Evolutionary conservation across 2,113 vertebrate genomes (phyloP), one percentile per base, ranked within the genome.

Genomic region (Pterocles orientalis): DNA sequence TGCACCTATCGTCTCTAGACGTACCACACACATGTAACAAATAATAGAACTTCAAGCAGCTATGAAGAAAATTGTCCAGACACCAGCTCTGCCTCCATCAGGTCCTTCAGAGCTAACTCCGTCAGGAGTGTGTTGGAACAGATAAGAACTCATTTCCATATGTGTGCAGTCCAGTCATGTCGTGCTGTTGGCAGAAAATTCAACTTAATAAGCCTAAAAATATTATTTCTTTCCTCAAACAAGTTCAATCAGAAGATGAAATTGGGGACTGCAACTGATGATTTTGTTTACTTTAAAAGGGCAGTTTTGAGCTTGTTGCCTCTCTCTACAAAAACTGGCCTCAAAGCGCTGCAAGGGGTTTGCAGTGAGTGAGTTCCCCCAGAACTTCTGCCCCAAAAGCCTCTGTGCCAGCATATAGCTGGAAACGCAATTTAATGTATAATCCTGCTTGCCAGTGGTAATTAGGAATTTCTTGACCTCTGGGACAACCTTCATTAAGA

Each of bases 121-220:
- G 23, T 6, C 64, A 70, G 60, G 43, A 84, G 47, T 75, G 77
- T 87, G 77, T 18, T 57, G 76, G 48, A 45, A 82, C 71, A 92
- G 93, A 88, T 92, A 95, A 94, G 84, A 62, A n/a, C 81, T 84
- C 60, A 91, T 92, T 95, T 94, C 81, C 93, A 89, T 84, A 62
- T 58, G 12, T 73, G 83, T 81, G 54, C 54, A 54, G 21, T 45
- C 24, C 62, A 57, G 66, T 73, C 79, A 43, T 26, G 53, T 4
- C 18, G 51, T 8, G 56, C 78, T 62, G 82, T 82, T 50, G 39
- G 82, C 65, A 92, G 48, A 51, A 93, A 89, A 70, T 39, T 28
- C 64, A 57, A 20, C 50, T 70, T 81, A 66, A 71, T 54, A 86
- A 80, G 53, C 53, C 87, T 68, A 76, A 87, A 95, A 94, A 64